Percentiles rank a stretch among this genome's conserved stretches.
These are phyloP conservation scores for Leptoclinus maculatus DNA, from an alignment of 2,797 vertebrate genomes.

Conservation along the genomic window DNA sequence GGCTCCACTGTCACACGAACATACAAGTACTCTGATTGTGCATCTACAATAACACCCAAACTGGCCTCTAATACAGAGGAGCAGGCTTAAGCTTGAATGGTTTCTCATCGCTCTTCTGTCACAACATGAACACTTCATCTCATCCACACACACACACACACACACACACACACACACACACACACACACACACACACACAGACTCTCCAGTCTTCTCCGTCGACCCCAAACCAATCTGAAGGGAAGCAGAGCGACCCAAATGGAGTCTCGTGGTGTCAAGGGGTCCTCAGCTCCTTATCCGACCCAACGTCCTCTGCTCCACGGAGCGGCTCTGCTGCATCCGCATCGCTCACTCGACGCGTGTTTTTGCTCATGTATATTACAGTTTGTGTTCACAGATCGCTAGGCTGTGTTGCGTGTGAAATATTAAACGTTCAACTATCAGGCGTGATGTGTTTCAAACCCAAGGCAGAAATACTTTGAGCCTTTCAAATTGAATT, in stretches of 20 bases:
- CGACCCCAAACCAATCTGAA: constrained; percentile 6
- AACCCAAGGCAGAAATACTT: constrained; percentile 18
- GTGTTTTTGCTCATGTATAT: constrained; percentile 65
- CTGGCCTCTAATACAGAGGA: not conserved
- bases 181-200: too few species aligned
- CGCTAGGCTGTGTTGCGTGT: constrained; percentile 36
- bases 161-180: too few species aligned
- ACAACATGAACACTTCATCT: constrained; percentile 37
- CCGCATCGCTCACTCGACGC: not conserved
- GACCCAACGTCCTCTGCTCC: constrained; percentile 29
- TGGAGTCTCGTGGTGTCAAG: constrained; percentile 33
- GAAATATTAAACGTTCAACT: constrained; percentile 60
- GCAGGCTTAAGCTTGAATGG: constrained; percentile 16
- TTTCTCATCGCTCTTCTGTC: constrained; percentile 25
- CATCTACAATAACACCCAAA: not conserved
- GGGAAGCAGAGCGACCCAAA: constrained; percentile 36
- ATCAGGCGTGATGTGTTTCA: constrained; percentile 36
- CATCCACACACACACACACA: not conserved
- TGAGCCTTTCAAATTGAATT: constrained; percentile 48
- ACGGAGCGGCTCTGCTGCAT: constrained; percentile 22
- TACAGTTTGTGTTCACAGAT: constrained; percentile 61
- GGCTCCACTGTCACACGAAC: not conserved
- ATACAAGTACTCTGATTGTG: not conserved
- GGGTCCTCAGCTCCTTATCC: constrained; percentile 41
- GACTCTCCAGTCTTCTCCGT: constrained; percentile 7